Evolutionary conservation across 2,797 vertebrate genomes (phyloP).

Genomic region (Pachyuromys duprasi): DNA sequence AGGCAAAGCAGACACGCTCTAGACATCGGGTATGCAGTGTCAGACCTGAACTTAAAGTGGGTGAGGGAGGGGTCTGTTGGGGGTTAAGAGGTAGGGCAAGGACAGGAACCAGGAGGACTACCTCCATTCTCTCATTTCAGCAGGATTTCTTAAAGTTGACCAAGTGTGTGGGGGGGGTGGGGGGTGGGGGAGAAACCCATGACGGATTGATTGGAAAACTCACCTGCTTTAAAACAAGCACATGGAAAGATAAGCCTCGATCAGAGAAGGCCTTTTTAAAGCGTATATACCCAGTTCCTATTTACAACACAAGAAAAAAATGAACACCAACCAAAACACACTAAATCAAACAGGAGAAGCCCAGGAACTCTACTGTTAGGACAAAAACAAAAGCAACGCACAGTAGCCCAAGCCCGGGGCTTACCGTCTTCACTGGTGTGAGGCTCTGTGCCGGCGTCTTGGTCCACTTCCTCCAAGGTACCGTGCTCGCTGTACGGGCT

Average conservation of each 20-base stretch:
- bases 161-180: neutral
- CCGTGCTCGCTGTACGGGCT: conserved; percentile 98
- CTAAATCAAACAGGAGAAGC: neutral
- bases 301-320: neutral
- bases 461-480: conserved; percentile 96
- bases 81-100: neutral
- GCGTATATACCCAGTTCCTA: neutral
- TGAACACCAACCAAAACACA: neutral
- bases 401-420: conserved; percentile 52
- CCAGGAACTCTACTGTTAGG: neutral
- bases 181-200: neutral
- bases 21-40: neutral
- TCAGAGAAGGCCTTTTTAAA: neutral
- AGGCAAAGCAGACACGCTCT: neutral
- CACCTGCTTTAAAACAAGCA: neutral
- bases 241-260: neutral
- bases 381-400: neutral
- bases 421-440: conserved; percentile 99
- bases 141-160: conserved; percentile 49
- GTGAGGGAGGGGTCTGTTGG: neutral
- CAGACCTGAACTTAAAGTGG: neutral
- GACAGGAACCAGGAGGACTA: neutral
- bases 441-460: conserved; percentile 94
- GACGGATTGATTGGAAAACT: neutral
- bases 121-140: neutral